Percentiles rank a stretch among this genome's conserved stretches.
These are phyloP conservation scores for Delichon dasypus DNA, from an alignment of 2,797 vertebrate species.

Conservation along the genomic window DNA sequence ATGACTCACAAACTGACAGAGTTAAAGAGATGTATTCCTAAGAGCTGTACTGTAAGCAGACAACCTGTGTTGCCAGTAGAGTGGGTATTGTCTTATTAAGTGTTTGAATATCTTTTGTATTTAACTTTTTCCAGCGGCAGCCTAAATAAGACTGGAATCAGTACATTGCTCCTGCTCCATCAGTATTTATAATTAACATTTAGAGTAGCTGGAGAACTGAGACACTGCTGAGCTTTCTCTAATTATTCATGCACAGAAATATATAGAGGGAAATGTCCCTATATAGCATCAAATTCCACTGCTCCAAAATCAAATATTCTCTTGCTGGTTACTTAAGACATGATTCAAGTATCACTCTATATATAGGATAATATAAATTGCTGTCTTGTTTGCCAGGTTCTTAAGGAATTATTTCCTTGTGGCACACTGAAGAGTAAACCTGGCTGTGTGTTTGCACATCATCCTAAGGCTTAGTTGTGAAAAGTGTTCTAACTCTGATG, in stretches of 20 bases:
- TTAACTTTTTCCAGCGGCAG: neutral
- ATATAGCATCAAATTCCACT: neutral
- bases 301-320: neutral
- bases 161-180: neutral
- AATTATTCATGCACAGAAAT: neutral
- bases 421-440: neutral
- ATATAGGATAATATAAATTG: neutral
- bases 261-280: neutral
- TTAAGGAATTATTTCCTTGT: neutral
- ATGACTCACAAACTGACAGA: slow-evolving; percentile 20
- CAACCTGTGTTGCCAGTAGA: neutral
- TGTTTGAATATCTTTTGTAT: neutral
- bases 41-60: neutral
- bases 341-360: neutral
- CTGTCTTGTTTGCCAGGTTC: neutral
- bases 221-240: neutral
- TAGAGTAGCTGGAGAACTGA: neutral
- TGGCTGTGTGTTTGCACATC: neutral
- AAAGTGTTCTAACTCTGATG: neutral
- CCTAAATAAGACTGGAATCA: neutral
- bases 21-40: neutral
- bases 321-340: neutral
- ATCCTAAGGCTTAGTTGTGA: neutral
- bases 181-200: neutral
- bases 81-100: neutral